Base-by-base conservation (phyloP, 2,888 invertebrate genomes). In the Drosophila dives region DNA sequence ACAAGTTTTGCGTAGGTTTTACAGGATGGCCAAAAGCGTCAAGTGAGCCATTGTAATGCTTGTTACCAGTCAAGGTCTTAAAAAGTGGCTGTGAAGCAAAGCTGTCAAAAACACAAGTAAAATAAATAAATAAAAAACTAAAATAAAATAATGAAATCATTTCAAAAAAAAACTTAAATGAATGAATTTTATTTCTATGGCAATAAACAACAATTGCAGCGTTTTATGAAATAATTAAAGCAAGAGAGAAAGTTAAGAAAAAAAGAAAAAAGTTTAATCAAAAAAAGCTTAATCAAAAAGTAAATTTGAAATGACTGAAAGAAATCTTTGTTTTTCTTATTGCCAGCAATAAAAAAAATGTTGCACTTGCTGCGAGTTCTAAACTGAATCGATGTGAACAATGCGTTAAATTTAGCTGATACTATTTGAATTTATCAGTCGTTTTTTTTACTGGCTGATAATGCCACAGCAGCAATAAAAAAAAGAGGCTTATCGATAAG, bases 391-490 rank as follows among this genome's bases (percentile, higher is more conserved):
- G 33, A 33, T 33, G 11, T 26, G 5, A 26, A 17, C 7, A 38
- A n/a, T n/a, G 7, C 6, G 6, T 12, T 3, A 7, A 0, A 15
- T 3, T 20, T 20, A 12, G 7, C 45, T 45, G 3, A 7, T 0
- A 20, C 42, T 7, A 20, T 12, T 20, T 20, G 2, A 12, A 20
- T 45, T 45, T 45, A 15, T 20, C 20, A 12, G 45, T 15, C n/a
- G 34, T 17, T 45, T 45, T 20, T 40, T 17, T 45, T 45, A 55
- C 11, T 12, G 2, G 23, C 63, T 63, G 48, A 54, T 63, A 63
- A 29, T 17, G 51, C 12, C 23, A n/a, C 32, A 26, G 23, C 23
- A 23, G 26, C 15, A 23, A 32, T 6, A 26, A 26, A 3, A 20
- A 40, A 3, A 20, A 40, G 10, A 11, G 11, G 49, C 34, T 64